Percentiles rank a stretch among this genome's conserved stretches.
Evolutionary conservation across 2,888 invertebrate species (phyloP).

Genomic region (Drosophila histrio): DNA sequence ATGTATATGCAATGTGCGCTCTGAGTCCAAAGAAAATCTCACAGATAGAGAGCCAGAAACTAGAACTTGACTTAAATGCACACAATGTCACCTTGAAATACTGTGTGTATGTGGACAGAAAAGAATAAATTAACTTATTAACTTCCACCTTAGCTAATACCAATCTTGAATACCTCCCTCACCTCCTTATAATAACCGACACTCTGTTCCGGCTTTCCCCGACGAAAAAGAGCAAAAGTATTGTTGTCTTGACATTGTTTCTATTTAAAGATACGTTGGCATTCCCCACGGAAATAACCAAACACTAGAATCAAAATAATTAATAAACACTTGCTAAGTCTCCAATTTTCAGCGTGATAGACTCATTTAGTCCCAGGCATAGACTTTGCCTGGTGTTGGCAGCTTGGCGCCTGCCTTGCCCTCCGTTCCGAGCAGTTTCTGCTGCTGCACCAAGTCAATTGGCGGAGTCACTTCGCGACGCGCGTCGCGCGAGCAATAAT

Average conservation of each 20-base stretch:
- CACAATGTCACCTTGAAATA: no score
- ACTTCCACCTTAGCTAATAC: background rate
- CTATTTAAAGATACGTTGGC: constrained; percentile 30
- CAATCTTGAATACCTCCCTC: background rate
- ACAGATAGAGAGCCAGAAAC: no score
- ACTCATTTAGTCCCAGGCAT: constrained; percentile 85
- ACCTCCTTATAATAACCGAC: no score
- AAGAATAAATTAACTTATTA: background rate
- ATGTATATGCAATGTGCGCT: no score
- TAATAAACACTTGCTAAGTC: constrained; percentile 15
- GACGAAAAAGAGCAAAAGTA: constrained; percentile 16
- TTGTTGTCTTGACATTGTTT: constrained; percentile 30
- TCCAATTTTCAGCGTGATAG: background rate
- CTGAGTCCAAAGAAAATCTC: no score
- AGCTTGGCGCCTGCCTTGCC: constrained; percentile 74
- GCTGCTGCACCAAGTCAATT: constrained; percentile 75
- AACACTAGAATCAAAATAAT: constrained; percentile 7
- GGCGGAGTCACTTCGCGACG: constrained; percentile 88
- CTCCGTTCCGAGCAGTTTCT: constrained; percentile 54
- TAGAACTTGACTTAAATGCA: no score
- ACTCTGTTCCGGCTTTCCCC: background rate
- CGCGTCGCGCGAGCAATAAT: constrained; percentile 93
- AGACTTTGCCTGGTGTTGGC: constrained; percentile 86
- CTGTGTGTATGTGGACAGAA: background rate
- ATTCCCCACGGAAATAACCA: constrained; percentile 1